A percentile compares a stretch with the other conserved stretches of the same genome.
Evolutionary conservation across 2,797 vertebrate genomes (phyloP).

Genomic region (Aratinga solstitialis): DNA sequence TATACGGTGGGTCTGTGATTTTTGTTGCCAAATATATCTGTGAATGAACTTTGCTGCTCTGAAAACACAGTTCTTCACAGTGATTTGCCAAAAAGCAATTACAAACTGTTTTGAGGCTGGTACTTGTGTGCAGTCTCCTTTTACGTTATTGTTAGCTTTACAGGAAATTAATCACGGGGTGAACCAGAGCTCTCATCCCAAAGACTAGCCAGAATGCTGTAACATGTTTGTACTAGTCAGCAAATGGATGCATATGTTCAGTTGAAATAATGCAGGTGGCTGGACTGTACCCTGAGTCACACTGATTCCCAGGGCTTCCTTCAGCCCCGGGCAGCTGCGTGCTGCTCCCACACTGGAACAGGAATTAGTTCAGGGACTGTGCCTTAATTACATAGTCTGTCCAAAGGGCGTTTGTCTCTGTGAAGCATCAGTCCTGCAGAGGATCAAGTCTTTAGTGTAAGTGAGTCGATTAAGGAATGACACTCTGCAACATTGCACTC

Average conservation of each 20-base stretch:
- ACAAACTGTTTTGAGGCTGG: not conserved
- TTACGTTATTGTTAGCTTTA: slow-evolving; percentile 4
- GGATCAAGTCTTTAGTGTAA: not conserved
- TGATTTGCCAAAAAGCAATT: not conserved
- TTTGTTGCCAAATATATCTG: not conserved
- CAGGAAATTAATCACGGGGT: slow-evolving; percentile 6
- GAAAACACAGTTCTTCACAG: not conserved
- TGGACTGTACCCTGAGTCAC: not conserved
- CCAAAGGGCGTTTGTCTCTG: not conserved
- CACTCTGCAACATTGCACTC: not conserved
- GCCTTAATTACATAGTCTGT: not conserved
- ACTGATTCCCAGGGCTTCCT: not conserved
- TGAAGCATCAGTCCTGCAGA: not conserved
- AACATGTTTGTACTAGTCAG: not conserved
- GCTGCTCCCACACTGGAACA: not conserved
- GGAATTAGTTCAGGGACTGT: not conserved
- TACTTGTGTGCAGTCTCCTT: not conserved
- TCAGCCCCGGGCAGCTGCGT: not conserved
- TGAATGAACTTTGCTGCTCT: not conserved
- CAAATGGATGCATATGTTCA: not conserved
- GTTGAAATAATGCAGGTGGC: not conserved
- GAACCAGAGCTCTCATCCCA: not conserved
- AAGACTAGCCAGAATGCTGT: not conserved
- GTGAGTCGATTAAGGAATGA: not conserved
- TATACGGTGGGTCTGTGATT: not conserved